These are phyloP conservation scores for Spodoptera litura DNA, from an alignment of 1,140 invertebrate genomes.

Conservation along the genomic window DNA sequence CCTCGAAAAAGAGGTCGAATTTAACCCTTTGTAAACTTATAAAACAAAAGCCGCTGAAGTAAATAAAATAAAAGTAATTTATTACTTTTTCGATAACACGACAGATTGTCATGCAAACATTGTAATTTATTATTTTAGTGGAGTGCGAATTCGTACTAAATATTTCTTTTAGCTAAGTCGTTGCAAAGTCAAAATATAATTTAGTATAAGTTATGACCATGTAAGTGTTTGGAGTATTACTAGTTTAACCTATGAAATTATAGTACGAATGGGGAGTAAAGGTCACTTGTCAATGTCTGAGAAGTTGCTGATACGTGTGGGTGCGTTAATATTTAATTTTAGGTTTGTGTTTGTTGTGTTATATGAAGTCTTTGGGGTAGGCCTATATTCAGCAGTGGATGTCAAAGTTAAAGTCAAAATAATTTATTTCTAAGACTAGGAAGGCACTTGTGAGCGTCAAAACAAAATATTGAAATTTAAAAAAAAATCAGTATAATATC, in stretches of 20 bases:
- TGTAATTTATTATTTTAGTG: constrained; percentile 14
- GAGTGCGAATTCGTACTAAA: constrained; percentile 4
- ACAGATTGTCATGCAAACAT: constrained; percentile 12
- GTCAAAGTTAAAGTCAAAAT: too few species aligned
- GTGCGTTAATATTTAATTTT: too few species aligned
- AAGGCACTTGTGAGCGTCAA: too few species aligned
- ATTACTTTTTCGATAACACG: constrained; percentile 9
- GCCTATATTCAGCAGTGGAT: too few species aligned
- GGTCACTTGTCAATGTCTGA: background rate
- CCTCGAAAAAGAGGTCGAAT: background rate
- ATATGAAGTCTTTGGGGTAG: too few species aligned
- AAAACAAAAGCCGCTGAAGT: background rate
- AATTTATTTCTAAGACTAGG: too few species aligned
- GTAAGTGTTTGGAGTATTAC: background rate
- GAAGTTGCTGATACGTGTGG: too few species aligned
- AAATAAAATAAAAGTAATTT: background rate
- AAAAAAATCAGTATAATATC: too few species aligned
- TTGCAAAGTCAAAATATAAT: constrained; percentile 1
- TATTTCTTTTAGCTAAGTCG: background rate
- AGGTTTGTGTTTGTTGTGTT: too few species aligned
- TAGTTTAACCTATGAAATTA: background rate
- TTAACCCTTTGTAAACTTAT: background rate
- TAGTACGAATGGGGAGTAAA: background rate
- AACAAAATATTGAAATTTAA: too few species aligned
- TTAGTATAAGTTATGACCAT: background rate